These are phyloP conservation scores for Phortica variegata DNA, from an alignment of 1,140 invertebrate species.

Conservation along the genomic window DNA sequence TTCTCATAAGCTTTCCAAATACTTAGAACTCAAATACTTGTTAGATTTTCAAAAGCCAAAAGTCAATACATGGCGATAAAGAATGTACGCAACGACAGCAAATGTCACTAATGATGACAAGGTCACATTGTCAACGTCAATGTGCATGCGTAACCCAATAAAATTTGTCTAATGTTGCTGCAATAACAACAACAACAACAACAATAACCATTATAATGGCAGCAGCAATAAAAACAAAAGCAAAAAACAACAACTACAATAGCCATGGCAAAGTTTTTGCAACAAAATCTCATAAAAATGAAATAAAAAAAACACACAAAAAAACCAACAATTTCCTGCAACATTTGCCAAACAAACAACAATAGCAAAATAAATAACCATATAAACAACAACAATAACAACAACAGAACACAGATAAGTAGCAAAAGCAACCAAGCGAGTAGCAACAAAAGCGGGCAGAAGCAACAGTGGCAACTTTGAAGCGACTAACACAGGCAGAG, in stretches of 20 bases:
- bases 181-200: no score
- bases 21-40: background rate
- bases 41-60: background rate
- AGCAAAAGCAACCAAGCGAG: constrained; percentile 1
- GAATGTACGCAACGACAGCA: constrained; percentile 33
- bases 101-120: constrained; percentile 48
- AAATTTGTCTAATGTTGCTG: constrained; percentile 39
- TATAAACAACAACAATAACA: no score
- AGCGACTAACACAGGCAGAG: constrained; percentile 8
- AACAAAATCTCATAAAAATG: no score
- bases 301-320: no score
- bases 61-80: constrained; percentile 20
- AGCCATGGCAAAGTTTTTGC: background rate
- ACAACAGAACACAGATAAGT: no score
- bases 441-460: constrained; percentile 8
- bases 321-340: no score
- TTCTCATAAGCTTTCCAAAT: background rate
- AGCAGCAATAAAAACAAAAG: background rate
- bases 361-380: constrained; percentile 50
- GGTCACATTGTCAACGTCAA: constrained; percentile 52
- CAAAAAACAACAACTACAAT: constrained; percentile 14
- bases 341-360: constrained; percentile 16
- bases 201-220: no score
- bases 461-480: constrained; percentile 13
- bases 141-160: constrained; percentile 49